Percentiles rank a stretch among this genome's conserved stretches.
Conservation (phyloP, 2,113 vertebrate genomes). For the Clarias macrocephalus region DNA sequence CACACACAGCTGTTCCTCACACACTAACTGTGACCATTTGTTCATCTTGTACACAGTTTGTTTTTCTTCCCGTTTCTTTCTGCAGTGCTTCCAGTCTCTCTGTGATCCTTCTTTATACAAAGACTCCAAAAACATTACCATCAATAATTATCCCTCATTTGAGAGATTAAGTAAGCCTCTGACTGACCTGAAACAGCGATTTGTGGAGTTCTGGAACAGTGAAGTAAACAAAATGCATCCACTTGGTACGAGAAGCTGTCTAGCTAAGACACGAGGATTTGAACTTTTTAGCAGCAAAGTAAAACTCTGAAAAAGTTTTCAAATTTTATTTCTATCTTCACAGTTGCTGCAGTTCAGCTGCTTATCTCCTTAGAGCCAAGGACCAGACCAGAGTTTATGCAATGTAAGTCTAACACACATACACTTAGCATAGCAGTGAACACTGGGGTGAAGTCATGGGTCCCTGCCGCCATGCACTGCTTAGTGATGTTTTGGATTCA, state of each 20-base stretch:
- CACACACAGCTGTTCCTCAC: not conserved
- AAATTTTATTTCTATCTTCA: not conserved
- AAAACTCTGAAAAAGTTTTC: not conserved
- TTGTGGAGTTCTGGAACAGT: not conserved
- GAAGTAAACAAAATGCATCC: not conserved
- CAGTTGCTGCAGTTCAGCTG: not conserved
- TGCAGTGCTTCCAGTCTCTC: not conserved
- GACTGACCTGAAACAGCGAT: not conserved
- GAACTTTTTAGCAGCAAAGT: not conserved
- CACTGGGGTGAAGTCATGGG: too few species aligned
- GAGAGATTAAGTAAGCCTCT: not conserved
- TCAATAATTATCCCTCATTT: not conserved
- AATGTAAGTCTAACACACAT: not conserved
- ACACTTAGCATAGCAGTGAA: not conserved
- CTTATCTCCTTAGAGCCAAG: not conserved
- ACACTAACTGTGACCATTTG: not conserved
- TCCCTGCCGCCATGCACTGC: too few species aligned
- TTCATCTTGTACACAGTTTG: not conserved
- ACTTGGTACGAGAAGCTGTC: not conserved
- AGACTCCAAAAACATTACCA: not conserved
- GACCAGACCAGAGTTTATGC: slow-evolving; percentile 1
- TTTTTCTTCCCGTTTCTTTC: not conserved
- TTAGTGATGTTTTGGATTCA: too few species aligned
- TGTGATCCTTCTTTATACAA: not conserved
- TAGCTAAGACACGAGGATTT: not conserved